Evolutionary conservation across 2,113 vertebrate species (phyloP).

Genomic region (Protobothrops flavoviridis): DNA sequence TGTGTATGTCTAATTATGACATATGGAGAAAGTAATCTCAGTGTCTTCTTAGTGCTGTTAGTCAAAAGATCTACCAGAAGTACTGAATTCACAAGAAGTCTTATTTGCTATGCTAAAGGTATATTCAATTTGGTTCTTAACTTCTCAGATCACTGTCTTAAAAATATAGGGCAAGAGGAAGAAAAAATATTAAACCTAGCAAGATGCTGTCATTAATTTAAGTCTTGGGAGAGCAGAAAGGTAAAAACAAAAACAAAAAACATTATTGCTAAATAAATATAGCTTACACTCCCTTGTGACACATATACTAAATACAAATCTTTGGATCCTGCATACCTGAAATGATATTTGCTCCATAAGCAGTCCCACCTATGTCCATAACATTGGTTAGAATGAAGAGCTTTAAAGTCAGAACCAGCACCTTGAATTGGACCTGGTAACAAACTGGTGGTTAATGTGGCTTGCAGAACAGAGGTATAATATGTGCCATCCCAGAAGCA

Average conservation of each 20-base stretch:
- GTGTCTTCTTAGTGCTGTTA: background rate
- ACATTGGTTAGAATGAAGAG: no score
- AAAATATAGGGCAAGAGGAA: background rate
- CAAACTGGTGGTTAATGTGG: no score
- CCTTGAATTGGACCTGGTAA: no score
- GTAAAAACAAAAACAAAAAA: constrained; percentile 13
- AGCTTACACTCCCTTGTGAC: background rate
- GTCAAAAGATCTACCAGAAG: background rate
- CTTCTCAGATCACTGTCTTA: background rate
- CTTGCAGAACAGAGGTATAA: no score
- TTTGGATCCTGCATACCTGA: background rate
- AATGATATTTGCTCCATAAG: background rate
- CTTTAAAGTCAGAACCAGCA: no score
- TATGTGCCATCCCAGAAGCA: no score
- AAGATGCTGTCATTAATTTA: constrained; percentile 6
- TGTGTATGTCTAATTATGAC: background rate
- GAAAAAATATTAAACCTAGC: constrained; percentile 14
- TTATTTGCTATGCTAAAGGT: background rate
- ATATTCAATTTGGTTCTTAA: background rate
- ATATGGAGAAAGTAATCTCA: background rate
- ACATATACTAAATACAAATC: background rate
- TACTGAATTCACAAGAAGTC: background rate
- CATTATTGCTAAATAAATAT: constrained; percentile 15
- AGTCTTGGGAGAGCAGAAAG: constrained; percentile 2
- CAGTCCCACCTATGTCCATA: background rate